Evolutionary conservation across 2,888 invertebrate genomes (phyloP), one percentile per base, ranked within the genome.

Genomic region (Nomada ruficornis): DNA sequence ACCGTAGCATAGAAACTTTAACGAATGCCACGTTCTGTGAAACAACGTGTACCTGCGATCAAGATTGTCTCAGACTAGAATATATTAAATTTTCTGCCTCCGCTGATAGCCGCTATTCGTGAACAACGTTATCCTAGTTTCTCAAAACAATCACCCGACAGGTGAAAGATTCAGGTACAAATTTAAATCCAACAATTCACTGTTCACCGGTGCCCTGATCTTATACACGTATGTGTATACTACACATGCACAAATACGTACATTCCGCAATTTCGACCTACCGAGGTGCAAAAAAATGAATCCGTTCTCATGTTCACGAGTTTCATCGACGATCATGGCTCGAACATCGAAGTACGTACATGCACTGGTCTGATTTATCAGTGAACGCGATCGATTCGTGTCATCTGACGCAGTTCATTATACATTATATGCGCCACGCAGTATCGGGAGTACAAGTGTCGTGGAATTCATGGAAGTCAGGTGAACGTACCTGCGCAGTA

Each of bases 401-500:
- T 69, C 44, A 55, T 68, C 67, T 36, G 29, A 20, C 52, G n/a
- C 67, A 54, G 47, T 69, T 55, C 57, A 44, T 69, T 57, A 44
- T 57, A 26, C 69, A 44, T 68, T 18, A 23, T 50, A 68, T 60
- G 64, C 72, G 76, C 29, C 72, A 74, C 63, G 20, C 64, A 68
- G 57, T 62, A 52, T 36, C 50, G 68, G 18, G 50, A 59, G 54
- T 42, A 55, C 55, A 29, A 60, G 50, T 80, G 82, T 86, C 86
- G 75, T 65, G 70, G 82, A 86, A 85, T 84, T 84, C 81, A 86
- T 86, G 86, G 70, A 68, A 82, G 82, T 72, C 73, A 64, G 64
- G 62, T 52, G 65, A 59, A 64, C 64, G 64, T 23, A 18, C 13
- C 15, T 13, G 47, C 13, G 15, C 15, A 15, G 15, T 11, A 55